Evolutionary conservation across 2,888 invertebrate species (phyloP).

Genomic region (Allacma fusca): DNA sequence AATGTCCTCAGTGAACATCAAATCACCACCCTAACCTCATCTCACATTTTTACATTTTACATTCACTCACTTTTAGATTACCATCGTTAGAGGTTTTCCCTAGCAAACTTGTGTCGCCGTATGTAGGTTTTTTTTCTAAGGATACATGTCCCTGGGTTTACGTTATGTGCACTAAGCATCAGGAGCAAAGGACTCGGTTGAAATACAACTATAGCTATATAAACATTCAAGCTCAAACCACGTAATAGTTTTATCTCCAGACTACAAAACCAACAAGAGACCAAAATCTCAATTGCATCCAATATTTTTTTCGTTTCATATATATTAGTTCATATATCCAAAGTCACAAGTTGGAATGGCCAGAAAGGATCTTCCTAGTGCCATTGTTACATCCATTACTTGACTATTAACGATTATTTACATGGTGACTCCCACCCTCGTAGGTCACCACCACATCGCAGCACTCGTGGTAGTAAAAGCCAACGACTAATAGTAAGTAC

Average conservation of each 20-base stretch:
- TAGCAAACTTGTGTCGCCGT: not conserved
- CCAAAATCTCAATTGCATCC: slow-evolving; percentile 34
- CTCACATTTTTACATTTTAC: slow-evolving; percentile 40
- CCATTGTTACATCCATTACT: slow-evolving; percentile 40
- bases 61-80: slow-evolving; percentile 41
- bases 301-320: slow-evolving; percentile 20
- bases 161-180: not conserved
- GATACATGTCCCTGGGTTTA: not conserved
- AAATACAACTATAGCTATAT: not conserved
- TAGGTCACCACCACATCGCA: not conserved
- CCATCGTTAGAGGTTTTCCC: slow-evolving; percentile 24
- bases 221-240: slow-evolving; percentile 22
- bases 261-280: slow-evolving; percentile 18
- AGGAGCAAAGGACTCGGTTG: not conserved
- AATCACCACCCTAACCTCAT: slow-evolving; percentile 50
- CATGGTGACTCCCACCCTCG: slow-evolving; percentile 34
- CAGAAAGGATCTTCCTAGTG: slow-evolving; percentile 22
- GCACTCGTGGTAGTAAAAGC: slow-evolving; percentile 10
- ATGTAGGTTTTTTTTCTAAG: not conserved
- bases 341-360: slow-evolving; percentile 26
- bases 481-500: slow-evolving; percentile 12
- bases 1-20: slow-evolving; percentile 54
- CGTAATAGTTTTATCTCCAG: slow-evolving; percentile 32
- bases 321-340: not conserved
- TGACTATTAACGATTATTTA: slow-evolving; percentile 41